Evolutionary conservation across 2,888 invertebrate species (phyloP), one percentile per base, ranked within the genome.

Genomic region (Rhorus exstirpatorius): DNA sequence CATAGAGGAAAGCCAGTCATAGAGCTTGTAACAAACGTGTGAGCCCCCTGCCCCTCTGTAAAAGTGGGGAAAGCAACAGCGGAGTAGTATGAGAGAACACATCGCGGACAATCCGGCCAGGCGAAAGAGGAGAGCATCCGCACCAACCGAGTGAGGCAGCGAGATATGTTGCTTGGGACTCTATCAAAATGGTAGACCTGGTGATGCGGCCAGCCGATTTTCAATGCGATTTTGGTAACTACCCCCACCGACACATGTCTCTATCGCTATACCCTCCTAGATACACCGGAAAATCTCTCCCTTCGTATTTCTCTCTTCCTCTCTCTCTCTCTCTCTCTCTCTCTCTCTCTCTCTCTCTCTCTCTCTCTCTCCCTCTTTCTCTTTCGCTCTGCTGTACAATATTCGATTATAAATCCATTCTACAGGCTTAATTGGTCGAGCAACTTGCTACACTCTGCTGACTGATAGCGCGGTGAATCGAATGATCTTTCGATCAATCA

Each of bases 151-250:
- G 77, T 74, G 60, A 60, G 61, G 31, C 71, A 51, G 49, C 58
- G 58, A 70, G 79, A 76, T 76, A 53, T 72, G 81, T 71, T 81
- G 77, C 82, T 78, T 83, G 86, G 87, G 88, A 89, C 88, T 89
- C 86, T 84, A 83, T 86, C 88, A 89, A 89, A 89, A 89, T 89
- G 89, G 89, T 86, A 85, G 87, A 86, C 85, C 87, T 86, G 83
- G 84, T 86, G 87, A 87, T 83, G 79, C 80, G 82, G 80, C 80
- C 81, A 82, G 79, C 79, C 82, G 82, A 82, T 82, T 82, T 82
- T 82, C 79, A 79, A 82, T 82, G 82, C 75, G 70, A 82, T 79
- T 82, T 75, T 61, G 65, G 79, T 71, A 53, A 82, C 82, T 68
- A 38, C 31, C 17, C 79, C 44, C 49, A 44, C 35, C 24, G 6